Base-by-base conservation (phyloP, 92 coral and sea anemone genomes). In the Zoanthus sociatus region DNA sequence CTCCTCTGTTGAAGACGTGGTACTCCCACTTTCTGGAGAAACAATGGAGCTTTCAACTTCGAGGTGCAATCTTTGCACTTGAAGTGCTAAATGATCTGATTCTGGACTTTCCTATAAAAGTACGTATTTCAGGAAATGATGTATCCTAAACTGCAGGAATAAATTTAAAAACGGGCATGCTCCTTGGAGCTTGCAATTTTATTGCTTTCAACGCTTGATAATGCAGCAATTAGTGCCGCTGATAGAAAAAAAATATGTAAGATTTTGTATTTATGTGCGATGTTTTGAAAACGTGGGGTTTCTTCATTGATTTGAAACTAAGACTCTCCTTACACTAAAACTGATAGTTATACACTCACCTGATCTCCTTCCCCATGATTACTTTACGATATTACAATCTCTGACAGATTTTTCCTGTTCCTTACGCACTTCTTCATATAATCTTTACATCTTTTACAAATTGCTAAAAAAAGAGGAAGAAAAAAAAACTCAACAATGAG, bases 1-100 rank as follows among this genome's bases (percentile, higher is more conserved):
- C 21, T 67, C 72, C 42, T 44, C 72, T 8, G 37, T 67, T 67
- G 72, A 67, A 67, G 72, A 18, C 72, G 72, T 67, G 72, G 72
- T 67, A 67, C 72, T 67, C 14, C 72, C 72, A 67, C 37, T 67
- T 67, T 67, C 72, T 67, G 72, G 9, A 67, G 72, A 67, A 5
- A 9, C 2, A 30, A 67, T 67, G 37, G 26, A 67, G 42, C 44
- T 67, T 67, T 67, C 72, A 67, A 21, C 72, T 42, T 67, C 33
- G 72, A 67, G 72, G 72, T 42, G 72, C 37, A 67, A 67, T 30
- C 72, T 67, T 67, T 67, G 33, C 32, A 67, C 72, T 67, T 67
- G 72, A 67, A 67, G 42, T 67, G 72, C 72, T 67, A 30, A 67
- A 67, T 67, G 42, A 67, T 67, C 72, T 67, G 72, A 67, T 30